phyloP scores from a whole-genome alignment of 2,888 invertebrate species.

The Homarus gammarus region DNA sequence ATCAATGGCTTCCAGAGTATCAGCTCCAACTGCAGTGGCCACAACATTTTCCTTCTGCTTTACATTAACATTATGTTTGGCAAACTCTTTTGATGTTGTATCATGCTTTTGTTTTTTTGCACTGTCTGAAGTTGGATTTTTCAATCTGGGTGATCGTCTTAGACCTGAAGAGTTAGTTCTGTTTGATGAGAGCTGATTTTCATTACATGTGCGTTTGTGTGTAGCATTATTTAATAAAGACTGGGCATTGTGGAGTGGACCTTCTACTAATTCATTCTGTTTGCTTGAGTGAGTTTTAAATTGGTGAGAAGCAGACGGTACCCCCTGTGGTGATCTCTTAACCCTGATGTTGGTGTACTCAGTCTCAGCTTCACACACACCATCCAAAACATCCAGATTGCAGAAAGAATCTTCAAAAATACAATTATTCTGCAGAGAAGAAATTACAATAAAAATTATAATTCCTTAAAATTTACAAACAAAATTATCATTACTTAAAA shows the following conservation, averaged over 20 bases:
- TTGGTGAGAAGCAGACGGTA: neutral
- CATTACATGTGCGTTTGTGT: neutral
- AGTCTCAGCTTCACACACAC: constrained; percentile 15
- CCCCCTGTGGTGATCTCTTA: neutral
- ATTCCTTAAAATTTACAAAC: neutral
- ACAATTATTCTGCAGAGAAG: constrained; percentile 24
- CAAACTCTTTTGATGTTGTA: neutral
- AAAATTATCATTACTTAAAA: neutral
- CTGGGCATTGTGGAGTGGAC: neutral
- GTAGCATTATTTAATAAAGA: neutral
- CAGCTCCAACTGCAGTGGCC: constrained; percentile 11
- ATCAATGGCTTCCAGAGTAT: constrained; percentile 45
- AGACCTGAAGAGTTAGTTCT: neutral
- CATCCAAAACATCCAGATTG: constrained; percentile 30
- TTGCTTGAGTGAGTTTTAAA: neutral
- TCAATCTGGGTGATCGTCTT: constrained; percentile 15
- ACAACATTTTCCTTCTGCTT: neutral
- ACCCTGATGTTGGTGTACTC: neutral
- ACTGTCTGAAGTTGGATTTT: neutral
- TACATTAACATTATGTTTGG: neutral
- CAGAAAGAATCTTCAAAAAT: constrained; percentile 45
- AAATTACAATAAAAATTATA: neutral
- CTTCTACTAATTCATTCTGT: neutral
- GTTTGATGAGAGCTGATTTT: neutral
- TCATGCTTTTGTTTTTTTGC: neutral